Evolutionary conservation across 2,797 vertebrate species (phyloP).

Genomic region (Eulemur mongoz): DNA sequence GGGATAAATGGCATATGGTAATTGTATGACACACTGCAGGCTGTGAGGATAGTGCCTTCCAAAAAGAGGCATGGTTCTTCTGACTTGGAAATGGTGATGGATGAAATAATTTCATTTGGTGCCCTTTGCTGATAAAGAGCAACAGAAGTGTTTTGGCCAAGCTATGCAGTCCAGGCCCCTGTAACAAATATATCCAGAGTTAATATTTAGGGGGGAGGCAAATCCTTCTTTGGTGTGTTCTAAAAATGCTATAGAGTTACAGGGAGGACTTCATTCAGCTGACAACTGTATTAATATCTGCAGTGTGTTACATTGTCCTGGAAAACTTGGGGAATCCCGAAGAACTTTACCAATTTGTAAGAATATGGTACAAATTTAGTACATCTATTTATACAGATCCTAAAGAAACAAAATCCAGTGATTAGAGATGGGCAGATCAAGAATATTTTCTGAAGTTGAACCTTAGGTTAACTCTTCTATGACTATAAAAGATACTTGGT

Average conservation of each 20-base stretch:
- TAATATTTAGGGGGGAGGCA: not conserved
- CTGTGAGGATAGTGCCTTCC: not conserved
- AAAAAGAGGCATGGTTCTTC: not conserved
- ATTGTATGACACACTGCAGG: not conserved
- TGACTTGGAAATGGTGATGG: not conserved
- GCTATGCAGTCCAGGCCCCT: not conserved
- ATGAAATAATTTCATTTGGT: not conserved
- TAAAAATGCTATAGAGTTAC: not conserved
- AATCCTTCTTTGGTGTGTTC: not conserved
- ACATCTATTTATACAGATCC: not conserved
- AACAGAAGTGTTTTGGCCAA: not conserved
- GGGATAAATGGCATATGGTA: not conserved
- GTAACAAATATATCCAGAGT: not conserved
- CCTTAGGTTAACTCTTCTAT: not conserved
- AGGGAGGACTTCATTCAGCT: not conserved
- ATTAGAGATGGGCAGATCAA: not conserved
- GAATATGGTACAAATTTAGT: not conserved
- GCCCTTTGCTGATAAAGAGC: not conserved
- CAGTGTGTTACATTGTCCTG: not conserved
- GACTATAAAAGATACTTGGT: not conserved
- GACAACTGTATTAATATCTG: not conserved
- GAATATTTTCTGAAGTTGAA: not conserved
- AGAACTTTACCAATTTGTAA: not conserved
- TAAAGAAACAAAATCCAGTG: not conserved
- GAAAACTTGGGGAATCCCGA: not conserved